These are phyloP conservation scores for Macrotis lagotis DNA, from an alignment of 2,113 vertebrate species.

Conservation along the genomic window DNA sequence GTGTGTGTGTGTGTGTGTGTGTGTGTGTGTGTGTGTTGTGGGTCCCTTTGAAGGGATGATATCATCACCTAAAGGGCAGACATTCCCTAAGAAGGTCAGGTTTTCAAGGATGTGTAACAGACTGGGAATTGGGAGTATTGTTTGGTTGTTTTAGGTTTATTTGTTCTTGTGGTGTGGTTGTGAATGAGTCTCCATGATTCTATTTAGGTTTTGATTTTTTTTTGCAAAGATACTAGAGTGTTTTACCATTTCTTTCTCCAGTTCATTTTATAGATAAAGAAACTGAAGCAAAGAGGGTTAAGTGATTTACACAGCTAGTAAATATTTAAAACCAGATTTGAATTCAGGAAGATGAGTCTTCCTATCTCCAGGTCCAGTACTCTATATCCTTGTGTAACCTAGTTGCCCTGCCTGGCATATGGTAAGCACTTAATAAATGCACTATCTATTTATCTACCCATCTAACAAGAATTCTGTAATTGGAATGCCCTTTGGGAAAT, in stretches of 20 bases:
- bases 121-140: background rate
- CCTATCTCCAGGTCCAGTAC: background rate
- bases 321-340: background rate
- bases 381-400: background rate
- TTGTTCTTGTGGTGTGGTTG: background rate
- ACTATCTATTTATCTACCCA: background rate
- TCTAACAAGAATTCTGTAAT: background rate
- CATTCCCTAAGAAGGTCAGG: background rate
- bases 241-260: background rate
- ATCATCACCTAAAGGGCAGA: background rate
- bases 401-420: background rate
- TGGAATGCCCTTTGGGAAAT: background rate
- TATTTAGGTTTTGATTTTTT: too few relatives aligned
- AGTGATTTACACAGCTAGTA: background rate
- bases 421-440: background rate
- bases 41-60: background rate
- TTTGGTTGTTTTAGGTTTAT: too few relatives aligned
- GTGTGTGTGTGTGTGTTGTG: background rate
- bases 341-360: background rate
- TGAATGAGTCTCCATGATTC: background rate
- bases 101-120: background rate
- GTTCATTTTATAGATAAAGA: background rate
- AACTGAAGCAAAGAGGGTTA: background rate
- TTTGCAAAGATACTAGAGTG: too few relatives aligned
- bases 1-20: accelerated